Conservation (phyloP, 1,140 invertebrate species). For the Aradophagus sp. region DNA sequence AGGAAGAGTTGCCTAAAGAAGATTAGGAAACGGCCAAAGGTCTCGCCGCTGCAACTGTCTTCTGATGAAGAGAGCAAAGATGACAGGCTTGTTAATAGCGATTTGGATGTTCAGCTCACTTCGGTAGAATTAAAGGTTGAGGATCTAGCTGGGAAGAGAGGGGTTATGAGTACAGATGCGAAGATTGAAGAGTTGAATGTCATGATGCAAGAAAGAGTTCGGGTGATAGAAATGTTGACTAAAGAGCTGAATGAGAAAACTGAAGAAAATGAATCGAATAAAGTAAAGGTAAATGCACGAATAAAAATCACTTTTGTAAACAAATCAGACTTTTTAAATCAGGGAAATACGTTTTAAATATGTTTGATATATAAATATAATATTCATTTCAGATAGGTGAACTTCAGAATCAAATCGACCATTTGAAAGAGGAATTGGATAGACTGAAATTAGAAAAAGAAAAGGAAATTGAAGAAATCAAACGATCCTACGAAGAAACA, state of each 20-base stretch:
- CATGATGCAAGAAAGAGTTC: constrained; percentile 62
- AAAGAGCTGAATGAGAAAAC: constrained; percentile 55
- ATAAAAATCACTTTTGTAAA: background rate
- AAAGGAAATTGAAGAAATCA: constrained; percentile 28
- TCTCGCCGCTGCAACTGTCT: constrained; percentile 20
- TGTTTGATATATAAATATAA: too few species aligned
- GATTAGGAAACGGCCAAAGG: constrained; percentile 25
- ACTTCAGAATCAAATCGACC: constrained; percentile 43
- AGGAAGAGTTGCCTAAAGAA: constrained; percentile 18
- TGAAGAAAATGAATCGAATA: constrained; percentile 43
- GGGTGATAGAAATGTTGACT: constrained; percentile 59
- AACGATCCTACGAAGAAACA: constrained; percentile 39
- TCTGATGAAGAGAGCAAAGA: constrained; percentile 24
- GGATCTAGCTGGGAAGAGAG: background rate
- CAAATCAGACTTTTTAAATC: too few species aligned
- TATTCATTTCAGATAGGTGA: constrained; percentile 28
- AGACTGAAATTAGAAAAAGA: constrained; percentile 50
- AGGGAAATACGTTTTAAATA: too few species aligned
- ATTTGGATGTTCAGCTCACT: constrained; percentile 16
- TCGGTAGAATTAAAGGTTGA: background rate
- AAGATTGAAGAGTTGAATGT: constrained; percentile 62
- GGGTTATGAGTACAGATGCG: constrained; percentile 6
- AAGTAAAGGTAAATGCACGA: constrained; percentile 27
- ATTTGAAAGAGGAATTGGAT: constrained; percentile 51
- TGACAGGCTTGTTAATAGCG: constrained; percentile 14